phyloP scores from a whole-genome alignment of 2,797 vertebrate genomes.

The Borostomias antarcticus region DNA sequence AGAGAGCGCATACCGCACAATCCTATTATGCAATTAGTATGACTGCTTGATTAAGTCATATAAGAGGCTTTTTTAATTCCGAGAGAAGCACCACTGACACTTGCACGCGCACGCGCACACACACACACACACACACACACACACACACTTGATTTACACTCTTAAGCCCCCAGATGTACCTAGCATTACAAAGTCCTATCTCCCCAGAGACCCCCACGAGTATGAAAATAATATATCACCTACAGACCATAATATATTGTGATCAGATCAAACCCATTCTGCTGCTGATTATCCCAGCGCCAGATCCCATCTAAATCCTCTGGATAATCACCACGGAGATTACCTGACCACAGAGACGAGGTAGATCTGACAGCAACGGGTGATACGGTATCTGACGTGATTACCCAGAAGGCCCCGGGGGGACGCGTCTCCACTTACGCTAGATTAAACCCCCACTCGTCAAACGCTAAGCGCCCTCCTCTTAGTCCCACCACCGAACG shows the following conservation, averaged over 20 bases:
- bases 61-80: constrained; percentile 54
- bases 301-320: constrained; percentile 63
- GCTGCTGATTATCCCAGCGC: constrained; percentile 57
- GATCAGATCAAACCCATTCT: constrained; percentile 61
- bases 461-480: constrained; percentile 64
- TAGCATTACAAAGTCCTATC: constrained; percentile 46
- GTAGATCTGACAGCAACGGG: constrained; percentile 56
- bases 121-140: not conserved
- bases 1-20: constrained; percentile 68
- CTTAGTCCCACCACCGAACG: too few species aligned
- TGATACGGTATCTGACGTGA: constrained; percentile 66
- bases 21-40: constrained; percentile 73
- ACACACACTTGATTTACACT: not conserved
- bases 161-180: not conserved
- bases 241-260: too few species aligned
- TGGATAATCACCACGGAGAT: constrained; percentile 71
- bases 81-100: not conserved
- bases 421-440: constrained; percentile 69
- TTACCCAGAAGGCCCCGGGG: constrained; percentile 61
- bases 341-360: constrained; percentile 56
- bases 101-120: constrained; percentile 1
- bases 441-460: constrained; percentile 71
- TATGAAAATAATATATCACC: too few species aligned
- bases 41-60: constrained; percentile 71
- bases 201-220: constrained; percentile 40